Conservation (phyloP, 92 coral and sea anemone species). For the Nematostella vectensis region DNA sequence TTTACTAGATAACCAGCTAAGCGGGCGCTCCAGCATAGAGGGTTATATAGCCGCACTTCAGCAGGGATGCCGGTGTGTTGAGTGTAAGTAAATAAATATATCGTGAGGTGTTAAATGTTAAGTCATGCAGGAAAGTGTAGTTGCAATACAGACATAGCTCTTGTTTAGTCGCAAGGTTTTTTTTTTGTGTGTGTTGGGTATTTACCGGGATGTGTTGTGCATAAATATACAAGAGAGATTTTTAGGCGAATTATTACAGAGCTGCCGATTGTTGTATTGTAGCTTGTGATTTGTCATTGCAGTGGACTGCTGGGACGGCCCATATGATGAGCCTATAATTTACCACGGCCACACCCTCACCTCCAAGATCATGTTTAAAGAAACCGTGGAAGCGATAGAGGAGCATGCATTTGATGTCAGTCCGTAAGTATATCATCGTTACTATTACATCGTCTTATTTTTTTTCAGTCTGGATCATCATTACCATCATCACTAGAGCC, state of each 20-base stretch:
- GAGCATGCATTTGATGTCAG: constrained; percentile 75
- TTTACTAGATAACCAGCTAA: constrained; percentile 86
- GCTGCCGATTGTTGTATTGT: no score
- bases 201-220: no score
- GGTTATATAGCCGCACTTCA: constrained; percentile 79
- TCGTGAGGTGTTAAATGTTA: no score
- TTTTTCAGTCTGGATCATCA: background rate
- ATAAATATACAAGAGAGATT: no score
- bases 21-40: constrained; percentile 85
- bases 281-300: no score
- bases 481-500: no score
- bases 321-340: constrained; percentile 81
- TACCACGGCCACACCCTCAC: constrained; percentile 96
- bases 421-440: constrained; percentile 75
- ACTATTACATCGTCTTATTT: background rate
- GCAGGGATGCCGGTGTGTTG: constrained; percentile 92
- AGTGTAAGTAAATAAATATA: constrained; percentile 79
- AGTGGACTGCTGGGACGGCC: constrained; percentile 99
- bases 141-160: no score
- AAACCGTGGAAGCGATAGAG: constrained; percentile 69
- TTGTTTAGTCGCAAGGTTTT: no score
- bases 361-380: constrained; percentile 79
- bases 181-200: no score
- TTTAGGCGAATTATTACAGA: no score
- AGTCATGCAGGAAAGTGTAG: no score